phyloP scores from a whole-genome alignment of 1,140 invertebrate species.

The Sminthurinus signatus region DNA sequence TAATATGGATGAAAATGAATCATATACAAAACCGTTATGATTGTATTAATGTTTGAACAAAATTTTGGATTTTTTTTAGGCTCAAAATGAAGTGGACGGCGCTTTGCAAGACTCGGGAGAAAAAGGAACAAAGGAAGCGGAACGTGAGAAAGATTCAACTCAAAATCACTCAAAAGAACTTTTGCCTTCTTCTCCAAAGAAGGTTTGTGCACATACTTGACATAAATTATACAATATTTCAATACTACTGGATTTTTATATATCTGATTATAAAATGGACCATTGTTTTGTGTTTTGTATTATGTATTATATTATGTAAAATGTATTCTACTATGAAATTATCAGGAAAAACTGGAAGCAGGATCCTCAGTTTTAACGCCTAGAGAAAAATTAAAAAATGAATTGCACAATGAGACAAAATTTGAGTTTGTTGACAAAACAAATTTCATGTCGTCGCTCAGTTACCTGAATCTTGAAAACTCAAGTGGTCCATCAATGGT shows the following conservation, averaged over 20 bases:
- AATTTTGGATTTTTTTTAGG: slow-evolving; percentile 11
- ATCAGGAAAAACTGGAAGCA: background rate
- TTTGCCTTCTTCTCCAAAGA: slow-evolving; percentile 3
- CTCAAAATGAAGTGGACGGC: slow-evolving; percentile 19
- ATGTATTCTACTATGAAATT: too few relatives aligned
- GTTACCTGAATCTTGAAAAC: slow-evolving; percentile 58
- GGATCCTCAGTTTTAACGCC: too few relatives aligned
- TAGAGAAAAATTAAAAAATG: too few relatives aligned
- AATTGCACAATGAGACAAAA: slow-evolving; percentile 18
- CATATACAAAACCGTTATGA: too few relatives aligned
- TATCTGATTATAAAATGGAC: too few relatives aligned
- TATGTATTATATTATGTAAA: too few relatives aligned
- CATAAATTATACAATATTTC: too few relatives aligned
- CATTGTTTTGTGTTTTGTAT: too few relatives aligned
- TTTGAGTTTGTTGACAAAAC: slow-evolving; percentile 30
- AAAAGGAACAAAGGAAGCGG: slow-evolving; percentile 28
- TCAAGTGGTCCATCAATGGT: slow-evolving; percentile 52
- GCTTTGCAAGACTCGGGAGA: slow-evolving; percentile 24
- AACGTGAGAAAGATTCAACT: slow-evolving; percentile 24
- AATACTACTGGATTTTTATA: too few relatives aligned
- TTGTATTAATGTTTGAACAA: too few relatives aligned
- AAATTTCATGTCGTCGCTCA: slow-evolving; percentile 35
- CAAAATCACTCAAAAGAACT: background rate
- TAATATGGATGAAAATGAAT: too few relatives aligned
- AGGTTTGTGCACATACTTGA: slow-evolving; percentile 7